A percentile compares a stretch with the other conserved stretches of the same genome.
These are phyloP conservation scores for Drosophila limbata DNA, from an alignment of 2,888 invertebrate genomes.

Conservation along the genomic window DNA sequence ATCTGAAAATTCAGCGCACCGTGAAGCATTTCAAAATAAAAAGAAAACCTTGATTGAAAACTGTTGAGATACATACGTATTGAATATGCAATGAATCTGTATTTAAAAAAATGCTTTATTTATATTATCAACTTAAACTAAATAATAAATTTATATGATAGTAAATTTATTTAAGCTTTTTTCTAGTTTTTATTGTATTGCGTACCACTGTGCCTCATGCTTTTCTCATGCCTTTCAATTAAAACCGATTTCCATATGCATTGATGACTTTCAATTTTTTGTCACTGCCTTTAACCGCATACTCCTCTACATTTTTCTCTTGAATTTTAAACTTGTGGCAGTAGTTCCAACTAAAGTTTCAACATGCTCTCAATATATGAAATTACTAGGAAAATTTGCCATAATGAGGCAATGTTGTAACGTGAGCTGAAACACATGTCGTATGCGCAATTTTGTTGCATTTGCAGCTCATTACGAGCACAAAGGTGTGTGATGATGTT, in stretches of 20 bases:
- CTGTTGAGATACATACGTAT: neutral
- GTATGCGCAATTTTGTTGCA: constrained; percentile 48
- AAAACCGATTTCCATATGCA: constrained; percentile 44
- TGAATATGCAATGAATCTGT: neutral
- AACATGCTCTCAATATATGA: neutral
- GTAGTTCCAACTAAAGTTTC: constrained; percentile 1
- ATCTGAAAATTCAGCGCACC: constrained; percentile 2
- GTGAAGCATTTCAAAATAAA: neutral
- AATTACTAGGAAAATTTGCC: neutral
- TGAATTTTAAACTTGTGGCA: constrained; percentile 17
- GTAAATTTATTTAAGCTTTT: neutral
- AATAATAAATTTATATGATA: neutral
- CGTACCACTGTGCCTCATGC: constrained; percentile 26
- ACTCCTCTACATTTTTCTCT: constrained; percentile 3
- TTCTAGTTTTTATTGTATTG: neutral
- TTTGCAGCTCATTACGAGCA: constrained; percentile 43
- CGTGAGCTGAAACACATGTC: constrained; percentile 26
- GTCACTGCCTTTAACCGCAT: constrained; percentile 15
- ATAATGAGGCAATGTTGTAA: constrained; percentile 14
- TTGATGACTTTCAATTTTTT: constrained; percentile 44
- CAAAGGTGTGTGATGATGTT: neutral
- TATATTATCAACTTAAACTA: neutral
- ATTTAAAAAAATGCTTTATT: constrained; percentile 1
- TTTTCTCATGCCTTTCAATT: constrained; percentile 47
- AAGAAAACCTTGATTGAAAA: neutral